Conservation (phyloP, 2,113 vertebrate species). For the Pseudonaja textilis region DNA sequence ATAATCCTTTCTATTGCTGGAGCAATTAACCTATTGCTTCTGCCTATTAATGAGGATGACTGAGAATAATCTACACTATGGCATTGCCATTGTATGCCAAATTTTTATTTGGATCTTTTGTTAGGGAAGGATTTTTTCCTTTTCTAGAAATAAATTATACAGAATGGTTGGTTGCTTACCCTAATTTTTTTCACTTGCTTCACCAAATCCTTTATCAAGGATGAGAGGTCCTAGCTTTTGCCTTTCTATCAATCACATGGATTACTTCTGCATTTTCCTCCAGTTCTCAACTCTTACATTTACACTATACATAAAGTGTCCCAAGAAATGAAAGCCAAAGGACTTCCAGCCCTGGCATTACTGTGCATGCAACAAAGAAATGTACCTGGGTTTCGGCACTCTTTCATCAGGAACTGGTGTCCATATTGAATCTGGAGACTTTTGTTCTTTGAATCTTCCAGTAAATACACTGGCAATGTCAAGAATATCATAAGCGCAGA, state of each 20-base stretch:
- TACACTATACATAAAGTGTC: background rate
- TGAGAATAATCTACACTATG: background rate
- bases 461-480: constrained; percentile 93
- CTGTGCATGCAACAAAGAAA: background rate
- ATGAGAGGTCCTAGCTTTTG: background rate
- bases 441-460: constrained; percentile 97
- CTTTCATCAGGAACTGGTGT: constrained; percentile 94
- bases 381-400: constrained; percentile 93
- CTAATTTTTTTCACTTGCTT: background rate
- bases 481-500: constrained; percentile 96
- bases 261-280: background rate
- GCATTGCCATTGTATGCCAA: background rate
- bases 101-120: background rate
- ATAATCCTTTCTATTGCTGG: background rate
- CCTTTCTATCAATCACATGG: background rate
- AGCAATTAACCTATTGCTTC: background rate
- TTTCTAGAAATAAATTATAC: background rate
- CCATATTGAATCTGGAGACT: constrained; percentile 96
- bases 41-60: background rate
- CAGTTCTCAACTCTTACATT: background rate
- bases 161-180: background rate
- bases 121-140: background rate
- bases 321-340: constrained; percentile 17
- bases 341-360: background rate
- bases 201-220: background rate